A percentile compares a stretch with the other conserved stretches of the same genome.
These are phyloP conservation scores for Acipenser oxyrinchus DNA, from an alignment of 2,797 vertebrate genomes.

Conservation along the genomic window DNA sequence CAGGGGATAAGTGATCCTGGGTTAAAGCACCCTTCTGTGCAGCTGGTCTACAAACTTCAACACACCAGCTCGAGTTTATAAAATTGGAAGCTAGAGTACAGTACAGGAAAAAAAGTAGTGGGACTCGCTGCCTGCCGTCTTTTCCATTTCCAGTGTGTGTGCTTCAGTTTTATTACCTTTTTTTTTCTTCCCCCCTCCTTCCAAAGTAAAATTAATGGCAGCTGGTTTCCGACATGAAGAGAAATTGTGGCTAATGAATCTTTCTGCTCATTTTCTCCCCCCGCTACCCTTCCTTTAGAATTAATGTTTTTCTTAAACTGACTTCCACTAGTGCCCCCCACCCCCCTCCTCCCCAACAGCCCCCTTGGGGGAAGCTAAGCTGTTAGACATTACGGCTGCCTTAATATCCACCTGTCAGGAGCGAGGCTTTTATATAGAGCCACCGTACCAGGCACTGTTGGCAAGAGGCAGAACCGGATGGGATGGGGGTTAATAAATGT, in stretches of 20 bases:
- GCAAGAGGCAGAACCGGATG: neutral
- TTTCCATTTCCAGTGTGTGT: neutral
- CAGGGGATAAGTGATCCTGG: too few relatives aligned
- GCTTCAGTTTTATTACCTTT: neutral
- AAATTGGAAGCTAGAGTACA: too few relatives aligned
- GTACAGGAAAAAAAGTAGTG: too few relatives aligned
- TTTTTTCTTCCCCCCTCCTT: neutral
- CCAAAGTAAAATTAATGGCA: neutral
- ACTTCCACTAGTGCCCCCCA: neutral
- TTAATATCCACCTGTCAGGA: constrained; percentile 17
- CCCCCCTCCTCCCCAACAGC: neutral
- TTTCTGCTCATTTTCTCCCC: constrained; percentile 8
- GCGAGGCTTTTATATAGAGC: constrained; percentile 1
- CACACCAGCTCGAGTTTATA: too few relatives aligned
- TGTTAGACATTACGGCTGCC: constrained; percentile 15
- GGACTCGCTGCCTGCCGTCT: too few relatives aligned
- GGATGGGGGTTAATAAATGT: constrained; percentile 10
- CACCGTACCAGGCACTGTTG: constrained; percentile 12
- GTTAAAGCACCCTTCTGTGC: too few relatives aligned
- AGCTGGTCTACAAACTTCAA: too few relatives aligned
- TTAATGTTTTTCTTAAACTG: constrained; percentile 4
- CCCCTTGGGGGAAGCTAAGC: constrained; percentile 8
- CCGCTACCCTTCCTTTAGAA: neutral
- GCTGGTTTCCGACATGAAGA: constrained; percentile 5
- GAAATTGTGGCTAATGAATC: constrained; percentile 9